A percentile compares a stretch with the other conserved stretches of the same genome.
phyloP scores from a whole-genome alignment of 2,113 vertebrate species.

The Hippocampus comes region DNA sequence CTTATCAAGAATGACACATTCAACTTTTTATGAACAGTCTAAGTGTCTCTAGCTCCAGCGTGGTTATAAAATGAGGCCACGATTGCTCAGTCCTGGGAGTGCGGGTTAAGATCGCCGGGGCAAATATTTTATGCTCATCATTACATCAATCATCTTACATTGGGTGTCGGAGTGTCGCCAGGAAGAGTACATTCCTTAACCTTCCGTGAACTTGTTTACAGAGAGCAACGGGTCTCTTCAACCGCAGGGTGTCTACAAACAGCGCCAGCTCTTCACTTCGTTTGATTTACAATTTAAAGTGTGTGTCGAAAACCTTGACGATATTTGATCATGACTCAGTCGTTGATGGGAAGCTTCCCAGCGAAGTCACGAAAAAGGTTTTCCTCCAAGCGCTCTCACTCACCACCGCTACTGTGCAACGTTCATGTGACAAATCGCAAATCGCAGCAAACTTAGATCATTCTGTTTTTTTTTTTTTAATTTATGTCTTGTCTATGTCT shows the following conservation, averaged over 20 bases:
- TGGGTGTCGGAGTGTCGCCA: slow-evolving; percentile 16
- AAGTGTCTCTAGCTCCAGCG: slow-evolving; percentile 33
- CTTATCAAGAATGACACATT: background rate
- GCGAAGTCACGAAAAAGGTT: background rate
- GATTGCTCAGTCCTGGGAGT: slow-evolving; percentile 27
- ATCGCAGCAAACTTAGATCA: background rate
- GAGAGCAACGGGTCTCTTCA: slow-evolving; percentile 15
- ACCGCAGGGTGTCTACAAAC: slow-evolving; percentile 38
- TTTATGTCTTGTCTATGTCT: background rate
- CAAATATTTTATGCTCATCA: slow-evolving; percentile 29
- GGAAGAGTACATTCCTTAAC: slow-evolving; percentile 46
- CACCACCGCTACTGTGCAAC: background rate
- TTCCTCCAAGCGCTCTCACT: background rate
- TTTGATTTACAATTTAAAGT: background rate
- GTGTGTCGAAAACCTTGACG: background rate
- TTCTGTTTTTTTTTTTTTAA: background rate
- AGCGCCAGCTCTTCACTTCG: slow-evolving; percentile 5
- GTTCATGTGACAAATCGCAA: slow-evolving; percentile 2
- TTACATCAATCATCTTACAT: slow-evolving; percentile 13
- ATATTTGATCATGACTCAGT: background rate
- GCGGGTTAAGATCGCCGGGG: slow-evolving; percentile 41
- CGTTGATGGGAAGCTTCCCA: background rate
- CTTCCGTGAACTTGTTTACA: slow-evolving; percentile 41
- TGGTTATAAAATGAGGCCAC: slow-evolving; percentile 31
- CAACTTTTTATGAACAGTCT: slow-evolving; percentile 35